Base-by-base conservation (phyloP, 2,888 invertebrate species). In the Quadriops clusia region DNA sequence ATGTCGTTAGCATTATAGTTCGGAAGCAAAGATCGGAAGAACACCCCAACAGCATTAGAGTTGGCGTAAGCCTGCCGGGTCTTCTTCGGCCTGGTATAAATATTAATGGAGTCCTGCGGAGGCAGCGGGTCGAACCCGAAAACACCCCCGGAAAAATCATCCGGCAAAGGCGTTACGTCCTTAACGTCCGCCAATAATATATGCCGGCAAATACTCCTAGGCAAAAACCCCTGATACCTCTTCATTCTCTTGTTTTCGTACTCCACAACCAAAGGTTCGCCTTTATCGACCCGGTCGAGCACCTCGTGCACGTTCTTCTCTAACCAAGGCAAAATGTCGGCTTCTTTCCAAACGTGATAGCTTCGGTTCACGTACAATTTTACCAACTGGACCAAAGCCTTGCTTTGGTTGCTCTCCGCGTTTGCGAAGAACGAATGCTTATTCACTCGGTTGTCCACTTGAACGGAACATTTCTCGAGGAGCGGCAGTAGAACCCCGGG, bases 61-160 rank as follows among this genome's bases (percentile, higher is more conserved):
- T 41, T 47, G 29, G 44, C 49, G 7, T 41, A 46, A 17, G 49
- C 39, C 21, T 44, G 17, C 15, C 46, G 43, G 6, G 53, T 51
- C 32, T 54, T 51, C 42, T 53, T 53, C 15, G 65, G 63, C 40
- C 72, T 68, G 27, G 71, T 67, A 55, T 86, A 86, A 34, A 77
- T 67, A 47, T 77, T 72, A 15, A 84, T 70, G 0, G 79, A 73
- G 58, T 86, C 80, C 21, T 63, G 46, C 2, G 86, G 86, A 9
- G 86, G 86, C 36, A 85, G 59, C 4, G 85, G 85, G 60, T 86
- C 85, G 49, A 79, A 78, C 38, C 75, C 75, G 49, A 83, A 63
- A 29, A 84, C 69, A n/a, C 73, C 64, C 9, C 66, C 66, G 37
- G 63, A 63, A 22, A 47, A 44, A 30, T 60, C 58, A 56, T 70